phyloP scores from a whole-genome alignment of 37 sponge, comb jelly and placozoan species.

The Hormiphora californensis region DNA sequence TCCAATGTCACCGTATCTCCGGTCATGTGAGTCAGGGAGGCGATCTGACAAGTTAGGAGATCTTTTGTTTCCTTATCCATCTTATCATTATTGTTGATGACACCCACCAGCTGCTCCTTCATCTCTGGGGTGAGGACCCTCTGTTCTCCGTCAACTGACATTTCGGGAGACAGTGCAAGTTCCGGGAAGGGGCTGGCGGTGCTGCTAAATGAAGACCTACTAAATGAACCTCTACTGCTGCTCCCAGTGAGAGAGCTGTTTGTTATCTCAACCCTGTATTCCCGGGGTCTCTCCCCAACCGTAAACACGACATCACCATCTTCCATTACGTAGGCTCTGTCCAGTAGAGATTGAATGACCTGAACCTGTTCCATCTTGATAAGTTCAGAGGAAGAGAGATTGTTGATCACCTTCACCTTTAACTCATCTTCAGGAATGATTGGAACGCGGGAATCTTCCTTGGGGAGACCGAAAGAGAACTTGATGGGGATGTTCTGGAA shows the following conservation, averaged over 20 bases:
- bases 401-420: background rate
- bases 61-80: background rate
- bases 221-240: no score
- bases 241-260: no score
- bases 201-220: no score
- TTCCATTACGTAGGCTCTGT: background rate
- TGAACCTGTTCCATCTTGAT: background rate
- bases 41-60: background rate
- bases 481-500: background rate
- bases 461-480: conserved; percentile 18
- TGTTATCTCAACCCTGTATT: no score
- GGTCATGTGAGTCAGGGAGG: background rate
- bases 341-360: background rate
- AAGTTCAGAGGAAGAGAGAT: background rate
- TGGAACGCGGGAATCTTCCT: background rate
- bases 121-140: background rate
- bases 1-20: conserved; percentile 43
- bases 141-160: no score
- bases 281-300: background rate
- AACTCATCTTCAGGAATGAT: conserved; percentile 28
- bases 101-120: background rate
- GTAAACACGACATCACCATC: conserved; percentile 14
- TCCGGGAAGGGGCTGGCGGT: no score
- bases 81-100: conserved; percentile 1
- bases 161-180: no score